Evolutionary conservation across 2,888 invertebrate genomes (phyloP).

Genomic region (Pristionchus japonicus): DNA sequence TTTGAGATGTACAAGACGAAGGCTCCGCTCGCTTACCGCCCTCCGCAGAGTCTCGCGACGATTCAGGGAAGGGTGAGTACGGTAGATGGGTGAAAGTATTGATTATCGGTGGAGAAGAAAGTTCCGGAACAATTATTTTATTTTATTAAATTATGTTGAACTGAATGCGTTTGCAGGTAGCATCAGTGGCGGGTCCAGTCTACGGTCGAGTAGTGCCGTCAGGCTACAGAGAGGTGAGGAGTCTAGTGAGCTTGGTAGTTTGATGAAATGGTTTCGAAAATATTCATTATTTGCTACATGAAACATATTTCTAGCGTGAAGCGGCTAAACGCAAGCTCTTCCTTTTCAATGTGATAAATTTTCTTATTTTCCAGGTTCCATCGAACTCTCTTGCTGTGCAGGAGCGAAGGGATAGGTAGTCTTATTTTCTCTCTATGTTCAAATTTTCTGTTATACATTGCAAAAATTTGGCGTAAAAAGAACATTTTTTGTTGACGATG

Average conservation of each 20-base stretch:
- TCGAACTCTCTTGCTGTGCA: background rate
- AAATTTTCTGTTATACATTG: background rate
- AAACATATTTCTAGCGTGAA: too few relatives aligned
- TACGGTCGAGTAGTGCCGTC: background rate
- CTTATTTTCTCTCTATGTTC: background rate
- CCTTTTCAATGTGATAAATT: too few relatives aligned
- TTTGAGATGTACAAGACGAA: conserved; percentile 10
- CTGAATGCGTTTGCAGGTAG: background rate
- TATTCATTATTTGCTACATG: too few relatives aligned
- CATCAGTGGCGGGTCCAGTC: background rate
- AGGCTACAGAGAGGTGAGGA: background rate
- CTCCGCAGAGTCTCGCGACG: background rate
- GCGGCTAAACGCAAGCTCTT: too few relatives aligned
- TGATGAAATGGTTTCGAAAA: too few relatives aligned
- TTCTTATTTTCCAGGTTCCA: background rate
- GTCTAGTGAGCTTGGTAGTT: too few relatives aligned
- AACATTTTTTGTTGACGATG: background rate
- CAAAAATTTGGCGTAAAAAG: background rate
- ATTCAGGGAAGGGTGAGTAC: conserved; percentile 9
- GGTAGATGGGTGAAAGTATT: too few relatives aligned
- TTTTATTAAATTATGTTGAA: background rate
- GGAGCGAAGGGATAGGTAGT: background rate
- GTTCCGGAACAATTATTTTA: background rate
- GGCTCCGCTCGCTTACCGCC: background rate
- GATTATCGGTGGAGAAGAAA: too few relatives aligned